phyloP scores from a whole-genome alignment of 1,140 invertebrate genomes.

The Pseudomyrmex pallidus region DNA sequence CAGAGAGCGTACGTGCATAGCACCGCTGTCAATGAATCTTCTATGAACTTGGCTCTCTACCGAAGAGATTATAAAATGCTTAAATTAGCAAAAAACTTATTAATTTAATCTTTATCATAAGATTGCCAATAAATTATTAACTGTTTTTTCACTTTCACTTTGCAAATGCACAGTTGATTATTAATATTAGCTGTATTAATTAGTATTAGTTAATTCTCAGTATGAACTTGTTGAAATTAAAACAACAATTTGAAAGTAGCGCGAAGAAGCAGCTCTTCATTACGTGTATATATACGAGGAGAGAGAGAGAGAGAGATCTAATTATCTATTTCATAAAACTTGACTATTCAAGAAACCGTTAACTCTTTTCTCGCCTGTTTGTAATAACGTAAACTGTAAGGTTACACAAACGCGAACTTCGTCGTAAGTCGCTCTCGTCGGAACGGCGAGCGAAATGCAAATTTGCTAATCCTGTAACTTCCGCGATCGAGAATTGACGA shows the following conservation, averaged over 20 bases:
- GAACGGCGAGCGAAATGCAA: conserved; percentile 35
- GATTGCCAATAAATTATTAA: too few relatives aligned
- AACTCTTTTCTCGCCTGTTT: conserved; percentile 13
- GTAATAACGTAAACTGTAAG: conserved; percentile 48
- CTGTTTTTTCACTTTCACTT: too few relatives aligned
- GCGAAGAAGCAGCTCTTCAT: too few relatives aligned
- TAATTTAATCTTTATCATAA: too few relatives aligned
- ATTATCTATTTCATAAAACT: conserved; percentile 43
- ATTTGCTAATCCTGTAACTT: conserved; percentile 42
- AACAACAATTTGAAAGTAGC: too few relatives aligned
- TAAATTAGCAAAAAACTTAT: too few relatives aligned
- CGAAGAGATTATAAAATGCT: too few relatives aligned
- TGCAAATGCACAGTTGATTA: too few relatives aligned
- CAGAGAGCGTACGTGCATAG: not conserved
- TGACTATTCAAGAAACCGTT: conserved; percentile 37
- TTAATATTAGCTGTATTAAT: conserved; percentile 12
- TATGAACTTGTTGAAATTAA: too few relatives aligned
- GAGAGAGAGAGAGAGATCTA: not conserved
- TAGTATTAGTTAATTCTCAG: too few relatives aligned
- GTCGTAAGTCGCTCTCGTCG: not conserved
- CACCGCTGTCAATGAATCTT: conserved; percentile 2
- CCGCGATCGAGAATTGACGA: conserved; percentile 28
- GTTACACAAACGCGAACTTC: conserved; percentile 47
- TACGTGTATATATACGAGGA: conserved; percentile 6
- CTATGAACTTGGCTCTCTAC: not conserved